These are phyloP conservation scores for Lasioglossum oenotherae DNA, from an alignment of 2,888 invertebrate genomes.

Conservation along the genomic window DNA sequence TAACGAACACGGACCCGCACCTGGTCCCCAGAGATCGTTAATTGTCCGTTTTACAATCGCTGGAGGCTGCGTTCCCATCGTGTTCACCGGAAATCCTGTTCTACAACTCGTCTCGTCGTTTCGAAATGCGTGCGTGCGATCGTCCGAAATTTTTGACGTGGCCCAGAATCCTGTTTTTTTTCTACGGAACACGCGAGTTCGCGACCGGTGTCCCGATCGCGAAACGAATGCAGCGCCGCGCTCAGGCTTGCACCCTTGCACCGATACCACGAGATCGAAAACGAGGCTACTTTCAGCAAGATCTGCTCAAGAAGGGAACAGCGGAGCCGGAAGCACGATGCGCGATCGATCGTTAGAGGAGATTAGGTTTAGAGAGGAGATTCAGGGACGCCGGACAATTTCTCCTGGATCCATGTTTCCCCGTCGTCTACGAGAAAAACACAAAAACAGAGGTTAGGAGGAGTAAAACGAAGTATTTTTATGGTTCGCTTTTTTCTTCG, in stretches of 20 bases:
- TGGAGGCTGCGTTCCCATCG: conserved; percentile 1
- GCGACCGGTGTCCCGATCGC: too few relatives aligned
- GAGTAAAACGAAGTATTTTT: conserved; percentile 25
- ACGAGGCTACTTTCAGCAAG: conserved; percentile 53
- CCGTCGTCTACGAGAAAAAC: background rate
- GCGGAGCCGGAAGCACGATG: background rate
- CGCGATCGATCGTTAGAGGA: background rate
- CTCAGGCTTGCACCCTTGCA: background rate
- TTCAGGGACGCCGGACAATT: background rate
- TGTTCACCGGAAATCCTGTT: background rate
- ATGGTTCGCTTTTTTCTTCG: conserved; percentile 43
- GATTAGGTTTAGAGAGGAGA: background rate
- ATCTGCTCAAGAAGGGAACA: conserved; percentile 30
- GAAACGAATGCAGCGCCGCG: too few relatives aligned
- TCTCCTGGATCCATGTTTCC: background rate
- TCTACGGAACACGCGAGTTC: too few relatives aligned
- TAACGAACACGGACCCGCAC: background rate
- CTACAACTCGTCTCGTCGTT: background rate
- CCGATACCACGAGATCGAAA: background rate
- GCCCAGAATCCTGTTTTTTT: background rate
- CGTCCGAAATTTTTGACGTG: background rate
- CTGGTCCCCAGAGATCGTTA: background rate
- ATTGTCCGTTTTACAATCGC: conserved; percentile 6
- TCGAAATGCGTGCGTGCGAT: background rate
- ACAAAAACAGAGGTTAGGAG: background rate